Base-by-base conservation (phyloP, 2,888 invertebrate species). In the Odontocerum albicorne region DNA sequence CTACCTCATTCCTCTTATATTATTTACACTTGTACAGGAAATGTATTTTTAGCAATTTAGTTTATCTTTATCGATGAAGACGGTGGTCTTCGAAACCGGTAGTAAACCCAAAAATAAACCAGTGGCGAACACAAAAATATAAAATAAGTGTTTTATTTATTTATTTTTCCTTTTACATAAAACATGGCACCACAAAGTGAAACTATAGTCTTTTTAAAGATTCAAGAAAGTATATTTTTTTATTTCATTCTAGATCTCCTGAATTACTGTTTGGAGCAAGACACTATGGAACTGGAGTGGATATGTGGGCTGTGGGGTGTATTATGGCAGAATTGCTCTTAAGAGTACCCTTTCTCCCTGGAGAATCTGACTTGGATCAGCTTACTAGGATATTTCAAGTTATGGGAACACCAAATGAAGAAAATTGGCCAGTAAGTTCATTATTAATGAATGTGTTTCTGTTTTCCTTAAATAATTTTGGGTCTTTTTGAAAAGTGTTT, bases 271-370 rank as follows among this genome's bases (percentile, higher is more conserved):
- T 92, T 75, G 99, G 99, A 15, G 95, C 98, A 1, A 82, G 92
- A 40, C 90, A 92, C 67, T 99, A 99, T 72, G 92, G 95, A 10
- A 91, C 90, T 8, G 95, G 95, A 1, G 91, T 99, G 12, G 99
- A 99, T 68, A 96, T 98, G 80, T 99, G 99, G 99, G 97, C 99
- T 2, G 86, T 96, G 8, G 99, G 99, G 2, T 99, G 99, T 70
- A 98, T 99, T 67, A 72, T 99, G 59, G 99, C 96, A 0, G 99
- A 99, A 73, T 77, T 99, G 15, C 72, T 95, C 43, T 75, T 95
- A n/a, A 77, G 95, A 61, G 87, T 90, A 2, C 98, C 99, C 1
- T 90, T 99, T 66, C 80, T 99, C 58, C 95, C 97, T 1, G 98
- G 98, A 4, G 98, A 98, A 65, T 90, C 96, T 0, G 99, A 99